Conservation (phyloP, 2,797 vertebrate genomes). For the Crocidura indochinensis region DNA sequence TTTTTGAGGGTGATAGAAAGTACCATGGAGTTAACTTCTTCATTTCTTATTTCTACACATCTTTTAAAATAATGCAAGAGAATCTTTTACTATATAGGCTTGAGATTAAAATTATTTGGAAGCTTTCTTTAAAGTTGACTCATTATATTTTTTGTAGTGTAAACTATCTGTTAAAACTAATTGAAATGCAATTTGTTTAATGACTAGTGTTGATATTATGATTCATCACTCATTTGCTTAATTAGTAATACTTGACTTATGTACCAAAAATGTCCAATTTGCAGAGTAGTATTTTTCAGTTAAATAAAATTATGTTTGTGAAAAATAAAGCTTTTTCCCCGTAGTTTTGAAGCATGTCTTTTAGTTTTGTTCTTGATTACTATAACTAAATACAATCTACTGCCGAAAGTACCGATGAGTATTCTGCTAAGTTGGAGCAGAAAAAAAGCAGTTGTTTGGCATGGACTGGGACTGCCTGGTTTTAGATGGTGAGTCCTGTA, state of each 20-base stretch:
- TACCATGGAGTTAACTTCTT: background rate
- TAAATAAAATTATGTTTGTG: slow-evolving; percentile 66
- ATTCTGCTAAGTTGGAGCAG: background rate
- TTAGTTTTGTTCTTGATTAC: slow-evolving; percentile 31
- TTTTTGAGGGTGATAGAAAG: slow-evolving; percentile 60
- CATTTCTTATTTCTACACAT: slow-evolving; percentile 44
- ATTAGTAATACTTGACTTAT: slow-evolving; percentile 85
- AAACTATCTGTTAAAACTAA: slow-evolving; percentile 80
- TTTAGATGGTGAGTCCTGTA: background rate
- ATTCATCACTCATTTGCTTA: slow-evolving; percentile 84
- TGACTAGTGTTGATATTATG: slow-evolving; percentile 79
- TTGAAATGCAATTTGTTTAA: slow-evolving; percentile 84
- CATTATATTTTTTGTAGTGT: slow-evolving; percentile 74
- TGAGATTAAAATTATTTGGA: slow-evolving; percentile 60
- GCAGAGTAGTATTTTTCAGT: slow-evolving; percentile 73
- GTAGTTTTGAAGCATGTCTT: slow-evolving; percentile 58
- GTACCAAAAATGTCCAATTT: slow-evolving; percentile 80
- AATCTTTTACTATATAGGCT: slow-evolving; percentile 19
- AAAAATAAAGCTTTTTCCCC: slow-evolving; percentile 45
- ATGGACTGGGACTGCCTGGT: background rate
- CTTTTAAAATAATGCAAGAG: slow-evolving; percentile 55
- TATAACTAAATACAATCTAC: slow-evolving; percentile 5
- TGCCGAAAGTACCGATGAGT: background rate
- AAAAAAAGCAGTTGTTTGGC: background rate
- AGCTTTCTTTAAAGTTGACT: slow-evolving; percentile 75